Evolutionary conservation across 2,797 vertebrate species (phyloP), one percentile per base, ranked within the genome.

Genomic region (Danio albolineatus): DNA sequence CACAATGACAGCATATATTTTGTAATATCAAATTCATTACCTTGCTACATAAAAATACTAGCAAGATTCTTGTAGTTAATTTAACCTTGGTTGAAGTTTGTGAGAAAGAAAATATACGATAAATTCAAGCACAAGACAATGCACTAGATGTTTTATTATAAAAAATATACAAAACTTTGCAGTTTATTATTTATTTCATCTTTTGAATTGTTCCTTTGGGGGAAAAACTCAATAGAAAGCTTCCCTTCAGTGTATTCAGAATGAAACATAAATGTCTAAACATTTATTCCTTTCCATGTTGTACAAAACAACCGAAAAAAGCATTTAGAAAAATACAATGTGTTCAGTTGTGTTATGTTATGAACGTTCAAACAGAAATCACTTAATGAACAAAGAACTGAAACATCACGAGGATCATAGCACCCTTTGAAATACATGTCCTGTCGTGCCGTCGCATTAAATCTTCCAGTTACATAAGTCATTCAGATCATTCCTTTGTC

Each of bases 81-180:
- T 44, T 64, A 64, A 19, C 39, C 41, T 13, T 19, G 17, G 4
- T 17, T 41, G 1, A 41, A 54, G 7, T 54, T 54, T 10, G 19
- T 36, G 14, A 51, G 64, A 12, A 13, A 59, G 12, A 82, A 38
- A 41, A 83, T 72, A 78, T 39, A n/a, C n/a, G 5, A 38, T 59
- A 74, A 69, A 46, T 21, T 21, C 13, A 75, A 36, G 44, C 57
- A 53, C 56, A 72, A 73, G 14, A 56, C 10, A 65, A 62, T 81
- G 61, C 73, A 75, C 62, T 71, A 10, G 4, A 6, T 84, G n/a
- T 78, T 69, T 86, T 88, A 88, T 89, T 89, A 89, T 78, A 78
- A 89, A 87, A 90, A 91, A 89, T 85, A 85, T 85, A 66, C 38
- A 86, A 85, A 87, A 87, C 64, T 21, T 2, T 10, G 61, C 48